Percentiles rank a stretch among this genome's conserved stretches.
phyloP scores from a whole-genome alignment of 2,888 invertebrate genomes.

The Strigamia transsilvanica region DNA sequence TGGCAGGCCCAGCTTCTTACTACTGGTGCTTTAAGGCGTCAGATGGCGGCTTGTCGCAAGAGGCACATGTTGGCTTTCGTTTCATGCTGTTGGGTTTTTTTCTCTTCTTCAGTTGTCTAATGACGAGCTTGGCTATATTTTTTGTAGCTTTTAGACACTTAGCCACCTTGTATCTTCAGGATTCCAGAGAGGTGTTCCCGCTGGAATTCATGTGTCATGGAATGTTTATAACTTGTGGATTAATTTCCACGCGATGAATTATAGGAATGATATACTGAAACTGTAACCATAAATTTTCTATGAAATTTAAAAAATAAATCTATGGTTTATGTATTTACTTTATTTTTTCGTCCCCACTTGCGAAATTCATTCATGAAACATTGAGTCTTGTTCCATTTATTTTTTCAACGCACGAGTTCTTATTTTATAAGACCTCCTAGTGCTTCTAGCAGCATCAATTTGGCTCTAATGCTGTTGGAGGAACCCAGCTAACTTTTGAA shows the following conservation, averaged over 20 bases:
- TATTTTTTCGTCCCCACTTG: neutral
- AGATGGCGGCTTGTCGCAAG: conserved; percentile 12
- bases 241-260: neutral
- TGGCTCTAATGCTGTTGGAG: neutral
- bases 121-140: neutral
- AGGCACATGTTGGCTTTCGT: neutral
- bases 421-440: conserved; percentile 15
- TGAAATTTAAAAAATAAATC: neutral
- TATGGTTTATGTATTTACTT: neutral
- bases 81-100: neutral
- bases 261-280: neutral
- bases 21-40: conserved; percentile 23
- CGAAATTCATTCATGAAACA: neutral
- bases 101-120: neutral
- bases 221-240: neutral
- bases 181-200: neutral
- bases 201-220: too few species aligned
- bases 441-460: conserved; percentile 8
- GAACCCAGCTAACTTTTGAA: conserved; percentile 30
- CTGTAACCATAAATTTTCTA: neutral
- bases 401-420: neutral
- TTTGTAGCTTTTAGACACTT: neutral
- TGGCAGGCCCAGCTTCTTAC: conserved; percentile 17
- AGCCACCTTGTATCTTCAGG: neutral
- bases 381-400: neutral